Percentiles rank a stretch among this genome's conserved stretches.
phyloP scores from a whole-genome alignment of 2,113 vertebrate genomes.

The Hydropotes inermis region DNA sequence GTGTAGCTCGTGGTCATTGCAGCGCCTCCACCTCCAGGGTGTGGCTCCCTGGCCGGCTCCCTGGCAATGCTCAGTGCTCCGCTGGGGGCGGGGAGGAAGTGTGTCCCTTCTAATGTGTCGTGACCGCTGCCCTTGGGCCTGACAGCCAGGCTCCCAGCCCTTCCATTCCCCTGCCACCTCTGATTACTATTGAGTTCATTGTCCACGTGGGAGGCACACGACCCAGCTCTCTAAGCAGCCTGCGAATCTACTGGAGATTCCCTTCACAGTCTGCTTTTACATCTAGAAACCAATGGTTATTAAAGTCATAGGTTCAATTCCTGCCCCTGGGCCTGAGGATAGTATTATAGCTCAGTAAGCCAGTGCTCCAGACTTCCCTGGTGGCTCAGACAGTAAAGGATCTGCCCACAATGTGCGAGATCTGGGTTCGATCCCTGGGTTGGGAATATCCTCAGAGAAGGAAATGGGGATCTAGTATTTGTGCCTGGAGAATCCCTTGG shows the following conservation, averaged over 20 bases:
- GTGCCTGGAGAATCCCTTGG: not conserved
- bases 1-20: not conserved
- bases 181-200: not conserved
- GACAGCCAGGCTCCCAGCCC: not conserved
- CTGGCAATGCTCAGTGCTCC: no score
- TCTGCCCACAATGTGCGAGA: rapidly evolving
- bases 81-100: not conserved
- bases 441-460: not conserved
- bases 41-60: rapidly evolving
- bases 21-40: rapidly evolving
- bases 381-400: not conserved
- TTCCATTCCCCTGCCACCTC: rapidly evolving
- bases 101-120: not conserved
- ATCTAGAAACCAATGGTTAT: not conserved
- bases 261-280: not conserved
- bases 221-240: not conserved
- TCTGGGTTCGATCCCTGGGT: not conserved
- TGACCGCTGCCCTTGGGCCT: not conserved
- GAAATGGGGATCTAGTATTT: not conserved
- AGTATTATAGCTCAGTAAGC: not conserved
- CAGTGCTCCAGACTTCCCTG: not conserved
- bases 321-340: not conserved
- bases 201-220: not conserved
- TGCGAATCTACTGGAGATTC: not conserved
- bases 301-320: not conserved